Evolutionary conservation across 64 coral and sea anemone genomes (phyloP), one percentile per base, ranked within the genome.

Genomic region (Actinia equina): DNA sequence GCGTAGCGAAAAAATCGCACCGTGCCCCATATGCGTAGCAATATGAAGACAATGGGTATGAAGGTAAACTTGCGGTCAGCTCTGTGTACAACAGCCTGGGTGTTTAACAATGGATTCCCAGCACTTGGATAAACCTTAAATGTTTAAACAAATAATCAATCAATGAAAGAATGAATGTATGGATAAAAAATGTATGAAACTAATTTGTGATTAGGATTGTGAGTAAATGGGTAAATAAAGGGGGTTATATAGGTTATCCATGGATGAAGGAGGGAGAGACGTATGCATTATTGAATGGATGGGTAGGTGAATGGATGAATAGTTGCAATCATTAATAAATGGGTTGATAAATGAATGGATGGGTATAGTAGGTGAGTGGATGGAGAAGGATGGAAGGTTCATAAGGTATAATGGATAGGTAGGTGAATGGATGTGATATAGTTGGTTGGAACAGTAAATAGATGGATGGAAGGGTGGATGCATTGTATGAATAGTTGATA

Each of bases 11-110:
- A 61, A 82, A 99, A 99, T 18, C 96, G 52, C 22, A 99, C 88
- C 3, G 96, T 99, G 20, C 96, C 96, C 96, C 96, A 99, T 54
- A 93, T 89, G 44, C 96, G 85, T 19, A 99, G 77, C 15, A 99
- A 30, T 27, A 99, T 89, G 83, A 99, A 95, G 59, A 92, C 69
- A 43, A 99, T 25, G 23, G 96, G 96, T 17, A 99, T 69, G 55
- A 92, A 92, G 6, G 89, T 85, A 23, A 95, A 79, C 45, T 95
- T 99, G 74, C 93, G 63, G 58, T 92, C 93, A 17, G 89, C 91
- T 77, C 91, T 70, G 46, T 91, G 90, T 59, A 88, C 85, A 37
- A 56, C 41, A n/a, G 90, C 63, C 15, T 88, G 87, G n/a, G 84
- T 81, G 6, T 90, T 93, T 25, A 99, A 42, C 71, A 99, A 77